Conservation (phyloP, 2,888 invertebrate genomes). For the Aphodius sticticus region DNA sequence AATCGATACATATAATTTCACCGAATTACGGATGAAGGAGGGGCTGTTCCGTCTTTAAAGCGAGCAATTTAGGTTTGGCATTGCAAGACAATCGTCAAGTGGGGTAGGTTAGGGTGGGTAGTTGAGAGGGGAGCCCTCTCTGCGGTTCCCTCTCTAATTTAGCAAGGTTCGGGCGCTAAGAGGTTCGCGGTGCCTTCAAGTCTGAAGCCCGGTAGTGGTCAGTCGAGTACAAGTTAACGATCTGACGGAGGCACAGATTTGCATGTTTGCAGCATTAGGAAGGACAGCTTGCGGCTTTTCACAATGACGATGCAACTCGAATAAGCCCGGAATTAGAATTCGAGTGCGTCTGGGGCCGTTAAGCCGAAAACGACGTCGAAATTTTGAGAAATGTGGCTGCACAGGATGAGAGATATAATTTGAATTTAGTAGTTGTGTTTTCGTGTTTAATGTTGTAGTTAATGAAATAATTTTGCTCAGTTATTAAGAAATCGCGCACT, state of each 20-base stretch:
- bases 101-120: not conserved
- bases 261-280: slow-evolving; percentile 22
- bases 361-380: too few species aligned
- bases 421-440: too few species aligned
- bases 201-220: not conserved
- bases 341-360: too few species aligned
- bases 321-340: not conserved
- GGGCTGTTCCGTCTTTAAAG: not conserved
- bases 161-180: not conserved
- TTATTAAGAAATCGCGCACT: too few species aligned
- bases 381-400: too few species aligned
- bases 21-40: not conserved
- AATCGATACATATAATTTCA: not conserved
- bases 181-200: not conserved
- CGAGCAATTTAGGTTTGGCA: not conserved
- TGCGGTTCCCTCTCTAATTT: not conserved
- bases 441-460: too few species aligned
- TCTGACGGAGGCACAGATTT: slow-evolving; percentile 23
- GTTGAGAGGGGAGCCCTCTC: not conserved
- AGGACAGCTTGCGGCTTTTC: not conserved
- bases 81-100: not conserved
- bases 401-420: too few species aligned
- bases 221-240: slow-evolving; percentile 24
- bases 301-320: not conserved
- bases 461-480: too few species aligned